Conservation (phyloP, 2,888 invertebrate species). For the Meloe dianella region DNA sequence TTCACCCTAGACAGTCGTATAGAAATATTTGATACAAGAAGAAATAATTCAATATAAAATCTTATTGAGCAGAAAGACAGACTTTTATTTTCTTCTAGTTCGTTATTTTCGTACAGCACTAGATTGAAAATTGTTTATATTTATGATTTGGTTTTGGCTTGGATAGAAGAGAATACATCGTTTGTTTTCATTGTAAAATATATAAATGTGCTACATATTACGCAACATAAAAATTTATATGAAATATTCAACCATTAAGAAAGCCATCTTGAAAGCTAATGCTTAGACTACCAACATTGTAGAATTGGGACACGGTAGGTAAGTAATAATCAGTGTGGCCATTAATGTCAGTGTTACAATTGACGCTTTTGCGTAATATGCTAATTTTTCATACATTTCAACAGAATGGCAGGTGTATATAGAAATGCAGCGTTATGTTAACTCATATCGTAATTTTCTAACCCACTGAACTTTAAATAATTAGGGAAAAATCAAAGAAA, state of each 20-base stretch:
- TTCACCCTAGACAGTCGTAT: background rate
- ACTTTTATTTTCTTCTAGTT: background rate
- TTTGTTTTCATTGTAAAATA: conserved; percentile 6
- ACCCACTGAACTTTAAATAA: background rate
- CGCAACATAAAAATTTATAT: conserved; percentile 8
- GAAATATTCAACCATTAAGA: conserved; percentile 1
- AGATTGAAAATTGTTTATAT: background rate
- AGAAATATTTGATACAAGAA: background rate
- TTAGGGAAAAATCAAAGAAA: background rate
- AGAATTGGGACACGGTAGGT: conserved; percentile 26
- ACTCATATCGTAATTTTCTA: background rate
- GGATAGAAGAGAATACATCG: background rate
- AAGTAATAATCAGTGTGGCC: conserved; percentile 37
- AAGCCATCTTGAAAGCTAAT: background rate
- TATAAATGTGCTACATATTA: conserved; percentile 2
- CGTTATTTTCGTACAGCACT: background rate
- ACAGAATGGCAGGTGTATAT: background rate
- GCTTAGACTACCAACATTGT: background rate
- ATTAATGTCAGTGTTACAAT: background rate
- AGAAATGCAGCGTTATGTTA: background rate
- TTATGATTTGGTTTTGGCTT: conserved; percentile 7
- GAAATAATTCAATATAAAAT: conserved; percentile 7
- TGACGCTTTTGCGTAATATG: background rate
- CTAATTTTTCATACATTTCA: background rate
- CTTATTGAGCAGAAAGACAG: background rate